Evolutionary conservation across 2,888 invertebrate genomes (phyloP).

Genomic region (Phalangium opilio): DNA sequence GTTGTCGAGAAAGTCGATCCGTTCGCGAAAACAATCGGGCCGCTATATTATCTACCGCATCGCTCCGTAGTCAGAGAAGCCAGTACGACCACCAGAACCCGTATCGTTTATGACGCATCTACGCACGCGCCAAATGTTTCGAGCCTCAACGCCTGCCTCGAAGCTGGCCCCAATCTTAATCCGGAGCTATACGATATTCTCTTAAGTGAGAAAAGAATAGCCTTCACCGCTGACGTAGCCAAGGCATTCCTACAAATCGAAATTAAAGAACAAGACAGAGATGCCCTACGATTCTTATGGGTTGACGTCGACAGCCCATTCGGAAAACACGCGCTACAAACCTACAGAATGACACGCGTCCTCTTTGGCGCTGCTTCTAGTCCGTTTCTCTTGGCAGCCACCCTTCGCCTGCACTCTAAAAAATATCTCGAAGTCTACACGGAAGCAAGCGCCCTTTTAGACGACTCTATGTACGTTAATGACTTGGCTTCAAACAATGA

Average conservation of each 20-base stretch:
- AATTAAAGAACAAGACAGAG: slow-evolving; percentile 3
- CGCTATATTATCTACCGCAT: too few species aligned
- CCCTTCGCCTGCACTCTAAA: background rate
- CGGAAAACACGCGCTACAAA: too few species aligned
- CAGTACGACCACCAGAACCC: too few species aligned
- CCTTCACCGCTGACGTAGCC: slow-evolving; percentile 9
- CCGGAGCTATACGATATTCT: slow-evolving; percentile 2
- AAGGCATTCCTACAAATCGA: slow-evolving; percentile 9
- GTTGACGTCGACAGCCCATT: background rate
- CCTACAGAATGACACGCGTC: background rate
- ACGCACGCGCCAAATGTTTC: slow-evolving; percentile 1
- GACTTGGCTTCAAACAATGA: background rate
- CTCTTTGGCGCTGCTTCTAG: slow-evolving; percentile 1
- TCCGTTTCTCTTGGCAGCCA: slow-evolving; percentile 1
- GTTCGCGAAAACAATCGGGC: too few species aligned
- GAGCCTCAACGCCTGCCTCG: slow-evolving; percentile 6
- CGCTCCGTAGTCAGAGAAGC: too few species aligned
- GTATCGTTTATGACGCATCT: slow-evolving; percentile 10
- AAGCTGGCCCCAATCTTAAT: slow-evolving; percentile 3
- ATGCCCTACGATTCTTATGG: slow-evolving; percentile 8
- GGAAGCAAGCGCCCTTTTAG: background rate
- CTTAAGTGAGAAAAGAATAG: slow-evolving; percentile 11
- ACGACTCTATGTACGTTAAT: slow-evolving; percentile 1
- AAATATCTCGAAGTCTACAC: background rate
- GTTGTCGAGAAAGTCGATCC: too few species aligned